These are phyloP conservation scores for Tanytarsus gracilentus DNA, from an alignment of 2,888 invertebrate species.

Conservation along the genomic window DNA sequence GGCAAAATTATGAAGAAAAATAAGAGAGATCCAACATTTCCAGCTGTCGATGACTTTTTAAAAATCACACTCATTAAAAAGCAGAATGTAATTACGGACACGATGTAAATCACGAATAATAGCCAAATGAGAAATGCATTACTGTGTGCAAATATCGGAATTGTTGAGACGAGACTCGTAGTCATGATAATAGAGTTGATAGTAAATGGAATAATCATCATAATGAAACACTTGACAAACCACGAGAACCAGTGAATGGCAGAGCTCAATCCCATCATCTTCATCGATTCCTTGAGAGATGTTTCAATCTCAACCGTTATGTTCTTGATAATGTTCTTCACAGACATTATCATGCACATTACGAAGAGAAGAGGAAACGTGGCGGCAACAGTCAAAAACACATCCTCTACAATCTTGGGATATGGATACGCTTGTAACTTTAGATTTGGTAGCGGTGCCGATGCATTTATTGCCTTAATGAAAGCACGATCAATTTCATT, in stretches of 20 bases:
- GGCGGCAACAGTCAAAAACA: conserved; percentile 53
- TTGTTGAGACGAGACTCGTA: conserved; percentile 39
- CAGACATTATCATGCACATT: conserved; percentile 71
- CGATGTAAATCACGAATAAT: conserved; percentile 60
- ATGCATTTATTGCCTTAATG: conserved; percentile 37
- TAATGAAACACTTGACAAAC: conserved; percentile 68
- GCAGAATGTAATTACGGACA: conserved; percentile 63
- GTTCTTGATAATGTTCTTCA: conserved; percentile 61
- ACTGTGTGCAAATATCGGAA: conserved; percentile 58
- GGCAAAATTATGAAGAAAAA: conserved; percentile 6
- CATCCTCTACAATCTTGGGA: conserved; percentile 58
- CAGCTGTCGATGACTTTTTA: conserved; percentile 42
- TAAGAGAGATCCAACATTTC: conserved; percentile 1
- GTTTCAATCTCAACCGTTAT: conserved; percentile 55
- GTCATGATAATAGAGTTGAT: conserved; percentile 52
- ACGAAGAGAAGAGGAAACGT: conserved; percentile 68
- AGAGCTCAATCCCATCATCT: conserved; percentile 78
- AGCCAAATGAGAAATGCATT: conserved; percentile 58
- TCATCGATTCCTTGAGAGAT: conserved; percentile 73
- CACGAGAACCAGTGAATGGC: conserved; percentile 76
- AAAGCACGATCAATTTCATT: conserved; percentile 47
- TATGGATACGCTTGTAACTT: conserved; percentile 57
- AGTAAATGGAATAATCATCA: conserved; percentile 53
- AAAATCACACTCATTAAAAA: conserved; percentile 74
- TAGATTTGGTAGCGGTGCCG: conserved; percentile 35